Evolutionary conservation across 2,113 vertebrate genomes (phyloP).

Genomic region (Pseudorasbora parva): DNA sequence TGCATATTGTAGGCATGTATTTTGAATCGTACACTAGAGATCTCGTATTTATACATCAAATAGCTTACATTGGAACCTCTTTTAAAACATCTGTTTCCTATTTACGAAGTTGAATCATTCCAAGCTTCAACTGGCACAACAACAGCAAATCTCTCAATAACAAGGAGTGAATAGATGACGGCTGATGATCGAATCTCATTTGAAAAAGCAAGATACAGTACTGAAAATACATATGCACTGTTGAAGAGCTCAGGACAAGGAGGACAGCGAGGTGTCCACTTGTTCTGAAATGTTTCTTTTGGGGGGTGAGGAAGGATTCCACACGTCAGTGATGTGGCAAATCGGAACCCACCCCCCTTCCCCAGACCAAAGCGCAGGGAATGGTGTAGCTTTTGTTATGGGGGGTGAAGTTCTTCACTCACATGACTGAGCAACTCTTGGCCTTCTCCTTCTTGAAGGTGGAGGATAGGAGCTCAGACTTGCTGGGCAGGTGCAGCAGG

Average conservation of each 20-base stretch:
- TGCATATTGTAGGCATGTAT: constrained; percentile 47
- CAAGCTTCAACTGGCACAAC: constrained; percentile 37
- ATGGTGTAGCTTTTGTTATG: constrained; percentile 55
- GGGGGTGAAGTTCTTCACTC: constrained; percentile 67
- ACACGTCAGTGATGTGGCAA: constrained; percentile 70
- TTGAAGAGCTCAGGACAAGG: constrained; percentile 75
- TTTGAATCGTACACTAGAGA: constrained; percentile 15
- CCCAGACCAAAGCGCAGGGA: constrained; percentile 67
- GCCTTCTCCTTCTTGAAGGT: constrained; percentile 95
- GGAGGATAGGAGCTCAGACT: constrained; percentile 89
- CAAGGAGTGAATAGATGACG: constrained; percentile 43
- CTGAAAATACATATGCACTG: constrained; percentile 70
- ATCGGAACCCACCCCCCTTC: constrained; percentile 68
- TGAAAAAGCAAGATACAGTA: constrained; percentile 68
- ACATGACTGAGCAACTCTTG: constrained; percentile 96
- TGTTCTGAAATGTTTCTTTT: constrained; percentile 73
- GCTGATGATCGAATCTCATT: constrained; percentile 65
- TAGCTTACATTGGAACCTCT: constrained; percentile 63
- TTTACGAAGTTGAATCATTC: constrained; percentile 45
- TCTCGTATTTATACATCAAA: constrained; percentile 60
- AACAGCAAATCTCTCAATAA: constrained; percentile 40
- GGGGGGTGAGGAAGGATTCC: constrained; percentile 77
- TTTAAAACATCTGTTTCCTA: constrained; percentile 67
- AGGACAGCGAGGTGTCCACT: constrained; percentile 75
- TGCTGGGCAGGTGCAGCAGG: constrained; percentile 91